Evolutionary conservation across 2,797 vertebrate genomes (phyloP), one percentile per base, ranked within the genome.

Genomic region (Etheostoma nigrum): DNA sequence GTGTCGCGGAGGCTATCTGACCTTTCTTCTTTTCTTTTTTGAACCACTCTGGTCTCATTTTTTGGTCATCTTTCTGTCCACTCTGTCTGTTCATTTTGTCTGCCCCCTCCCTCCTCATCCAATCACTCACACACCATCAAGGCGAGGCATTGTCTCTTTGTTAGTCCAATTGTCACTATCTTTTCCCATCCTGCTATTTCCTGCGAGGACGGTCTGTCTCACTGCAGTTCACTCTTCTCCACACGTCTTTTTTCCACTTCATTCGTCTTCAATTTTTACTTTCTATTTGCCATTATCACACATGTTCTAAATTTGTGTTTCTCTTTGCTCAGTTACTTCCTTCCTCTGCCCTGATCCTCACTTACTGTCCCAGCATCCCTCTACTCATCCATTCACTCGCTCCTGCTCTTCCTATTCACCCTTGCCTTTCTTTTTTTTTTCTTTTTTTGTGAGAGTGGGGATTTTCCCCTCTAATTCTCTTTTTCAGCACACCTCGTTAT

Each of bases 71-170:
- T 86, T 13, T 83, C 76, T 65, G 82, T 82, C 84, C 83, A 59
- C 45, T 67, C 59, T 33, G 78, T 86, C 73, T 33, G 64, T 85
- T 85, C 76, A 58, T 86, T 87, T 73, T 84, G 83, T 86, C 87
- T 72, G 84, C 60, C 77, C 72, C 81, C 81, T 59, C 76, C 83
- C 63, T 70, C 82, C 67, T 77, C 76, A 30, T 84, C 88, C 81
- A 91, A 74, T 84, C 84, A 76, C 83, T 58, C 78, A 76, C 68
- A 58, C 57, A 63, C 64, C 83, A 88, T 88, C 88, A 90, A 90
- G 86, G 84, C 69, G 63, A 90, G 86, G 85, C 82, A 83, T 82
- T 91, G 87, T 89, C 86, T 91, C 91, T 91, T 93, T 92, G 91
- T 92, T 91, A 91, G 90, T 74, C 83, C 86, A 84, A 88, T 92